Percentiles rank a stretch among this genome's conserved stretches.
phyloP scores from a whole-genome alignment of 2,888 invertebrate genomes.

The Ganaspis brasiliensis region DNA sequence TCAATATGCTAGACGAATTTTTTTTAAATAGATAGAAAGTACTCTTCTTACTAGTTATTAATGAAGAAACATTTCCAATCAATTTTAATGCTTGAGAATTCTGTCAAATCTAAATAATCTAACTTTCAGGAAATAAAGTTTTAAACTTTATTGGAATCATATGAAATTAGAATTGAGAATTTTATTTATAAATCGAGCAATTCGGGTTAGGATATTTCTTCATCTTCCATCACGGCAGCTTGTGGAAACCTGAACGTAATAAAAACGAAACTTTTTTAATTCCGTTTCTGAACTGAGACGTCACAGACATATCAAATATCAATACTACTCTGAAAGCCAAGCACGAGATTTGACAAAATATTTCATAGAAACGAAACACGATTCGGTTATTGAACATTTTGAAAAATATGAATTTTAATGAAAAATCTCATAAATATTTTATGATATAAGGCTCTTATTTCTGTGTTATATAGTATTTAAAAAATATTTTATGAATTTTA shows the following conservation, averaged over 20 bases:
- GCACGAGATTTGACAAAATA: slow-evolving; percentile 31
- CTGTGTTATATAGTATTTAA: neutral
- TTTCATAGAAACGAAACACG: slow-evolving; percentile 6
- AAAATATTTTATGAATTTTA: neutral
- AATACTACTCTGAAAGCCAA: slow-evolving; percentile 25
- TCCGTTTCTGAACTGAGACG: slow-evolving; percentile 27
- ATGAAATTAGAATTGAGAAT: neutral
- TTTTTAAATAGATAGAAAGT: too few species aligned
- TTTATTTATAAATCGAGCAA: slow-evolving; percentile 20
- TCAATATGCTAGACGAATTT: too few species aligned
- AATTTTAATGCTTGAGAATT: too few species aligned
- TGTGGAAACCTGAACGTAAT: slow-evolving; percentile 37
- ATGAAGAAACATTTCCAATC: too few species aligned
- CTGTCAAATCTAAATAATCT: too few species aligned
- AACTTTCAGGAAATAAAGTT: too few species aligned
- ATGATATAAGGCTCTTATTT: neutral
- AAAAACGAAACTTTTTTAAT: slow-evolving; percentile 38
- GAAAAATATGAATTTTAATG: slow-evolving; percentile 19
- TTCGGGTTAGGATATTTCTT: slow-evolving; percentile 30
- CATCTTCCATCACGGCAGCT: slow-evolving; percentile 27
- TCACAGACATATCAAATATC: slow-evolving; percentile 37
- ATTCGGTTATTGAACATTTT: neutral
- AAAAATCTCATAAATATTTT: slow-evolving; percentile 20
- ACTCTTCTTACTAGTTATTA: too few species aligned
- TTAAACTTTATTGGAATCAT: neutral